Conservation (phyloP, 2,797 vertebrate genomes). For the Crocidura indochinensis region DNA sequence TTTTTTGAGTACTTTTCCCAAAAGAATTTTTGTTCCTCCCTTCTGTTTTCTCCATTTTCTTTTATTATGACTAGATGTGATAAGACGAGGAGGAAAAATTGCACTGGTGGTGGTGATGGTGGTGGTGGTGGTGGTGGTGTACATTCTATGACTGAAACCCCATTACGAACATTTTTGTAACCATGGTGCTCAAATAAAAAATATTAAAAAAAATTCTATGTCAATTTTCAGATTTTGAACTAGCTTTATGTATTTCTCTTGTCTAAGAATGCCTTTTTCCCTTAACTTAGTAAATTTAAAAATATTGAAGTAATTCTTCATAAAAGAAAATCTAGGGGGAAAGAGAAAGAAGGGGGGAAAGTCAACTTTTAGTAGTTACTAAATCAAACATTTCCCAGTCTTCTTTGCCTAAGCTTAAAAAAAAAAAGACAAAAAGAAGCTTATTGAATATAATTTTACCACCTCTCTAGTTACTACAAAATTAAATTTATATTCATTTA, state of each 20-base stretch:
- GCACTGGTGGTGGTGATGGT: no score
- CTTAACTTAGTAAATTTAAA: conserved; percentile 55
- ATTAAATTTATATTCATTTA: conserved; percentile 27
- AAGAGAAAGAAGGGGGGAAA: not conserved
- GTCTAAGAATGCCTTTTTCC: conserved; percentile 17
- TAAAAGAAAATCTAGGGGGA: conserved; percentile 30
- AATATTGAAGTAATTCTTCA: conserved; percentile 50
- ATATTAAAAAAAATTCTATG: not conserved
- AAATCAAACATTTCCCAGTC: conserved; percentile 34
- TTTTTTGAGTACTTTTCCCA: conserved; percentile 50
- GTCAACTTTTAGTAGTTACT: not conserved
- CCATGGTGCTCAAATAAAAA: no score
- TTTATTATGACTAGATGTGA: conserved; percentile 30
- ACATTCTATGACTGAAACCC: not conserved
- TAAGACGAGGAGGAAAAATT: not conserved
- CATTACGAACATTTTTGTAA: no score
- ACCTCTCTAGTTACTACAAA: conserved; percentile 1
- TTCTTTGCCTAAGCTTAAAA: conserved; percentile 47
- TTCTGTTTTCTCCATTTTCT: not conserved
- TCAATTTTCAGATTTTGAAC: not conserved
- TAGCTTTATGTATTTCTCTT: conserved; percentile 23
- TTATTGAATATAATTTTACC: not conserved
- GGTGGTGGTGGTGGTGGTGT: no score
- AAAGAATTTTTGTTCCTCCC: not conserved
- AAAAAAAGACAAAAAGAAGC: conserved; percentile 12